phyloP scores from a whole-genome alignment of 2,797 vertebrate genomes.

The Halcyon chelicuti region DNA sequence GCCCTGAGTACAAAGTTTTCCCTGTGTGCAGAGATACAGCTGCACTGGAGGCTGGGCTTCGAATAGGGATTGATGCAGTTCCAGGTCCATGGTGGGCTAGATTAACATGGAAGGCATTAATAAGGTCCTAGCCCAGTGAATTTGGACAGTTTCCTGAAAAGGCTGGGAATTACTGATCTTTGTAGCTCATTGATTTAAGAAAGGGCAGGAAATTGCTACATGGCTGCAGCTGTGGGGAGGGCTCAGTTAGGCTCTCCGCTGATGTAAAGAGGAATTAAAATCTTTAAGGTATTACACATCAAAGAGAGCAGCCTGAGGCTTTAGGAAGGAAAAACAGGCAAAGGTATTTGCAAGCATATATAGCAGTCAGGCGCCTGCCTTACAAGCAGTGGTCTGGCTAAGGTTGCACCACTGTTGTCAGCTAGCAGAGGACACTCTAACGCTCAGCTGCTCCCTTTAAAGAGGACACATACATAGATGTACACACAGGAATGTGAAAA shows the following conservation, averaged over 20 bases:
- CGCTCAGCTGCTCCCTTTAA: not conserved
- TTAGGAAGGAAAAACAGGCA: slow-evolving; percentile 17
- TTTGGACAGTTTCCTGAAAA: slow-evolving; percentile 57
- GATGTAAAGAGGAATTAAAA: slow-evolving; percentile 73
- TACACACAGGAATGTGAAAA: not conserved
- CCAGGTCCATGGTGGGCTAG: slow-evolving; percentile 51
- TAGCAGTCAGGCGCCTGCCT: slow-evolving; percentile 43
- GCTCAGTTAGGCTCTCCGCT: slow-evolving; percentile 56
- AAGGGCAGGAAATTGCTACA: slow-evolving; percentile 71
- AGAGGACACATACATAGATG: not conserved
- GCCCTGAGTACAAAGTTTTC: not conserved
- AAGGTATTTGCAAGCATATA: slow-evolving; percentile 42
- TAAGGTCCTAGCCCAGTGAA: slow-evolving; percentile 44
- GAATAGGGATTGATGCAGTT: slow-evolving; percentile 37
- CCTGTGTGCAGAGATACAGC: not conserved
- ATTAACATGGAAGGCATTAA: slow-evolving; percentile 53
- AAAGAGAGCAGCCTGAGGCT: slow-evolving; percentile 36
- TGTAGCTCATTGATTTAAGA: slow-evolving; percentile 69
- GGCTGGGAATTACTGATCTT: slow-evolving; percentile 62
- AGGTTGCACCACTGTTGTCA: slow-evolving; percentile 23
- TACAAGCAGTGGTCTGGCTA: slow-evolving; percentile 38
- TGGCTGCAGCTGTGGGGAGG: slow-evolving; percentile 45
- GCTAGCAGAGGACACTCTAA: not conserved
- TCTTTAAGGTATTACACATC: slow-evolving; percentile 69
- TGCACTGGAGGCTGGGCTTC: not conserved